Evolutionary conservation across 2,888 invertebrate species (phyloP).

Genomic region (Idaea biselata): DNA sequence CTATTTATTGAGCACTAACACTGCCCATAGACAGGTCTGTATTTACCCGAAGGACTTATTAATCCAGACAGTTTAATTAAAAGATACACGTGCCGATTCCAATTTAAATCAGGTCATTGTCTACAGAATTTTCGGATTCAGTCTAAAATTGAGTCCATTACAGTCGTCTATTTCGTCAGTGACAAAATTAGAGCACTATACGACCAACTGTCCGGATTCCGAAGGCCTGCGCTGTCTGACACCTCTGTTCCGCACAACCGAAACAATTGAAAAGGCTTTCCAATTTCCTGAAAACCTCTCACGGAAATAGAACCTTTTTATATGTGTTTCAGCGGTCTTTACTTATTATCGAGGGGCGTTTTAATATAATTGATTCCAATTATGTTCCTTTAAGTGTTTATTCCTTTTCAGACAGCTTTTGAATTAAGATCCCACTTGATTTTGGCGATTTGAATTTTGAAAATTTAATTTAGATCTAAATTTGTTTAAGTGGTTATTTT

Average conservation of each 20-base stretch:
- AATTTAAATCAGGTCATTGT: background rate
- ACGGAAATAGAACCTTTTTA: conserved; percentile 49
- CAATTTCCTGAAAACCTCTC: conserved; percentile 51
- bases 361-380: background rate
- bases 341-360: conserved; percentile 1
- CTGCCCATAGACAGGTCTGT: too few species aligned
- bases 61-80: background rate
- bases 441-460: background rate
- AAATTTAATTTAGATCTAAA: background rate
- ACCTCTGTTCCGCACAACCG: conserved; percentile 29
- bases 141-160: conserved; percentile 1
- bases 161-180: conserved; percentile 14
- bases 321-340: conserved; percentile 29
- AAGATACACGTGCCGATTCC: background rate
- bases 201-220: conserved; percentile 16
- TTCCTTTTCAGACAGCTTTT: background rate
- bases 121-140: background rate
- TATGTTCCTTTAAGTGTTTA: conserved; percentile 3
- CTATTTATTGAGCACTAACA: too few species aligned
- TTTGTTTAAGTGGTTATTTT: background rate
- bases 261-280: conserved; percentile 59
- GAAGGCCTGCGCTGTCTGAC: conserved; percentile 20
- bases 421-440: background rate
- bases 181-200: conserved; percentile 38
- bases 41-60: too few species aligned